Conservation (phyloP, 2,113 vertebrate genomes). For the Perca fluviatilis region DNA sequence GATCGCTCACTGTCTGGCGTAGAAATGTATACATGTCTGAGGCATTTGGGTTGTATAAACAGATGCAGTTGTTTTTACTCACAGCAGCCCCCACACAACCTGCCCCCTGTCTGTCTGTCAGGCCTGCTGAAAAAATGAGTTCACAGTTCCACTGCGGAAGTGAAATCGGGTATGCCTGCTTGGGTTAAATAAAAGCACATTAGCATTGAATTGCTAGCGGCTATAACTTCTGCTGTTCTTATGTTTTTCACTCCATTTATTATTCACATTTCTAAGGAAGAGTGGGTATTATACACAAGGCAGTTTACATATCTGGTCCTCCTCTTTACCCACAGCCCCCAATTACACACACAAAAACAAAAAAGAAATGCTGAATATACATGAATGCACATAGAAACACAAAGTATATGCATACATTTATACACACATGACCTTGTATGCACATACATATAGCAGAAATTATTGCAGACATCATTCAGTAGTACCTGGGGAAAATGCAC, state of each 20-base stretch:
- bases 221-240: not conserved
- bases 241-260: not conserved
- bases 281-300: not conserved
- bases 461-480: too few relatives aligned
- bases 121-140: conserved; percentile 24
- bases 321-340: not conserved
- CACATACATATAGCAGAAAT: too few relatives aligned
- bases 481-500: too few relatives aligned
- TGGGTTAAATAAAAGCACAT: conserved; percentile 19
- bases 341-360: not conserved
- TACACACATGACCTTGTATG: not conserved
- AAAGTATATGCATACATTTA: not conserved
- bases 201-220: conserved; percentile 4
- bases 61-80: conserved; percentile 74
- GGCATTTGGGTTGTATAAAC: conserved; percentile 64
- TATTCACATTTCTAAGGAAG: not conserved
- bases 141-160: conserved; percentile 25
- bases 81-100: conserved; percentile 41
- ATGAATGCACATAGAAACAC: not conserved
- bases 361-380: not conserved
- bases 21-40: conserved; percentile 66
- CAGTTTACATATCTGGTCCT: not conserved
- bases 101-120: conserved; percentile 27
- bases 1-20: conserved; percentile 66
- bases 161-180: not conserved